Evolutionary conservation across 2,797 vertebrate genomes (phyloP).

Genomic region (Lemur catta): DNA sequence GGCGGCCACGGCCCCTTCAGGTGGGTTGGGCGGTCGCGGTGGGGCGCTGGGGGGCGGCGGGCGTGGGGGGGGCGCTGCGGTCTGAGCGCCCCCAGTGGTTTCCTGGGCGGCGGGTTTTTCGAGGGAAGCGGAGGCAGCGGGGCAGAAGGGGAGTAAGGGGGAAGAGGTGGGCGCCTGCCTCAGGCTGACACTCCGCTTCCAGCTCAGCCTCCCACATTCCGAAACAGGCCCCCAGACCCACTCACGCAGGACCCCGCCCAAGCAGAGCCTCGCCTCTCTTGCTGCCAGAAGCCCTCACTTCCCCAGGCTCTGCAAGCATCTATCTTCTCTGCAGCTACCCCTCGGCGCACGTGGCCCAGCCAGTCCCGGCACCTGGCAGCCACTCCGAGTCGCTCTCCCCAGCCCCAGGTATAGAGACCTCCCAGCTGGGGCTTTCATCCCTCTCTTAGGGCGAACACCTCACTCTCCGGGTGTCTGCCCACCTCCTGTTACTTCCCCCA

Average conservation of each 20-base stretch:
- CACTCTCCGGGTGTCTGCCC: not conserved
- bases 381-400: not conserved
- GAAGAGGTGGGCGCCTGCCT: slow-evolving; percentile 61
- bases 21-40: slow-evolving; percentile 79
- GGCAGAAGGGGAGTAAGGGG: not conserved
- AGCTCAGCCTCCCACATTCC: not conserved
- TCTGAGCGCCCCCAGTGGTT: slow-evolving; percentile 77
- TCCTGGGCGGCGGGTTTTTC: slow-evolving; percentile 80
- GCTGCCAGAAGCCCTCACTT: not conserved
- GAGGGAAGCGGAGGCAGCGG: slow-evolving; percentile 75
- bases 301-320: not conserved
- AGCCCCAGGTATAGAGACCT: not conserved
- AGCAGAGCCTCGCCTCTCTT: not conserved
- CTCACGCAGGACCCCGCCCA: not conserved
- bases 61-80: slow-evolving; percentile 64
- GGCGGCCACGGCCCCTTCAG: slow-evolving; percentile 77
- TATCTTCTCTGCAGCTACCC: not conserved
- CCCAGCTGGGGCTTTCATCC: not conserved
- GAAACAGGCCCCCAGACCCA: slow-evolving; percentile 44
- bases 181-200: not conserved
- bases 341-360: slow-evolving; percentile 10
- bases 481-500: not conserved
- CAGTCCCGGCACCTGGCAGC: not conserved
- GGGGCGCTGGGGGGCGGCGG: slow-evolving; percentile 57
- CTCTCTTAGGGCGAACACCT: not conserved